Percentiles rank a stretch among this genome's conserved stretches.
phyloP scores from a whole-genome alignment of 2,888 invertebrate genomes.

The Litoditis marina region DNA sequence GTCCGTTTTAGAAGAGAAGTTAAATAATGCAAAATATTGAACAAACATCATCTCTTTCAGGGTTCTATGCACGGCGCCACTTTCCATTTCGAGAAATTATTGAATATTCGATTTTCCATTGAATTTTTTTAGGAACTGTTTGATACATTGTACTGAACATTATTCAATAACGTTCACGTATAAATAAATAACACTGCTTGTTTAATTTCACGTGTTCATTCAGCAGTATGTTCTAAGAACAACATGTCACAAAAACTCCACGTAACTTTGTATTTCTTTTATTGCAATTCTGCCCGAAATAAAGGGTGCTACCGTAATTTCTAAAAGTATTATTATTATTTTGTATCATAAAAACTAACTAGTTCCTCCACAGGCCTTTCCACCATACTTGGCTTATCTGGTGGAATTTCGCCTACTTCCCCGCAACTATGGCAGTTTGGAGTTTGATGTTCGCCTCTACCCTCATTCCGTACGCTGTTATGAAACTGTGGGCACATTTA shows the following conservation, averaged over 20 bases:
- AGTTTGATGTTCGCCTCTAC: conserved; percentile 51
- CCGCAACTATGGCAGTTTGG: conserved; percentile 54
- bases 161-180: too few relatives aligned
- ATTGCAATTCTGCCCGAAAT: too few relatives aligned
- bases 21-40: neutral
- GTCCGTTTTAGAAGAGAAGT: neutral
- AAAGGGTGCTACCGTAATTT: too few relatives aligned
- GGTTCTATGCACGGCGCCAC: neutral
- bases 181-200: neutral
- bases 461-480: conserved; percentile 37
- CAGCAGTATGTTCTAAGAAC: too few relatives aligned
- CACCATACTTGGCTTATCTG: conserved; percentile 58
- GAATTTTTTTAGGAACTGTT: too few relatives aligned
- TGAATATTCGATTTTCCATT: too few relatives aligned
- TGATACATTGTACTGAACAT: too few relatives aligned
- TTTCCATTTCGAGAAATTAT: neutral
- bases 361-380: conserved; percentile 43
- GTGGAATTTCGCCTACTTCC: conserved; percentile 58
- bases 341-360: too few relatives aligned
- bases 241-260: too few relatives aligned
- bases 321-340: too few relatives aligned
- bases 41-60: too few relatives aligned
- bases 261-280: too few relatives aligned
- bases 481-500: conserved; percentile 48
- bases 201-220: neutral